A percentile compares a stretch with the other conserved stretches of the same genome.
phyloP scores from a whole-genome alignment of 2,888 invertebrate species.

The Fragum whitleyi region DNA sequence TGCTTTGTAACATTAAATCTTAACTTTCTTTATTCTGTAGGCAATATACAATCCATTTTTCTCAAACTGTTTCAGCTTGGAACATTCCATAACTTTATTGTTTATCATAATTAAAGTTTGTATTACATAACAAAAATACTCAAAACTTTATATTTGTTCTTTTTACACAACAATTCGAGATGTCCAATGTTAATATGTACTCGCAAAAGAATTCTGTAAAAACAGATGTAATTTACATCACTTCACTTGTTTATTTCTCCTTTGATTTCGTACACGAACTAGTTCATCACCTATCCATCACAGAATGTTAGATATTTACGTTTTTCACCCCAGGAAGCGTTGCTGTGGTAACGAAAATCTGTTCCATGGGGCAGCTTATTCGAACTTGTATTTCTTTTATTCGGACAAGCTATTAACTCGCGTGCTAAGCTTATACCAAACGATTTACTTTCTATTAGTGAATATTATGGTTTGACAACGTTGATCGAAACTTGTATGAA shows the following conservation, averaged over 20 bases:
- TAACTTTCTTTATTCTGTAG: too few species aligned
- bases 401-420: neutral
- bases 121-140: too few species aligned
- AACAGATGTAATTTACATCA: conserved; percentile 4
- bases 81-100: too few species aligned
- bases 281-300: conserved; percentile 1
- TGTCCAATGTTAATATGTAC: neutral
- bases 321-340: conserved; percentile 35
- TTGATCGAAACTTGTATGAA: too few species aligned
- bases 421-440: neutral
- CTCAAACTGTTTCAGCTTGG: too few species aligned
- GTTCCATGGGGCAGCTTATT: conserved; percentile 18
- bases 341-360: conserved; percentile 42
- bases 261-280: neutral
- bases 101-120: too few species aligned
- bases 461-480: too few species aligned
- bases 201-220: neutral
- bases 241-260: conserved; percentile 4
- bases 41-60: too few species aligned
- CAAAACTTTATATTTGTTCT: too few species aligned
- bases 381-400: conserved; percentile 25
- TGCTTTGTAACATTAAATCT: too few species aligned
- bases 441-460: neutral
- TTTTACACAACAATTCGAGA: neutral
- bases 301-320: conserved; percentile 22